These are phyloP conservation scores for Sepiola atlantica DNA, from an alignment of 2,888 invertebrate species.

Conservation along the genomic window DNA sequence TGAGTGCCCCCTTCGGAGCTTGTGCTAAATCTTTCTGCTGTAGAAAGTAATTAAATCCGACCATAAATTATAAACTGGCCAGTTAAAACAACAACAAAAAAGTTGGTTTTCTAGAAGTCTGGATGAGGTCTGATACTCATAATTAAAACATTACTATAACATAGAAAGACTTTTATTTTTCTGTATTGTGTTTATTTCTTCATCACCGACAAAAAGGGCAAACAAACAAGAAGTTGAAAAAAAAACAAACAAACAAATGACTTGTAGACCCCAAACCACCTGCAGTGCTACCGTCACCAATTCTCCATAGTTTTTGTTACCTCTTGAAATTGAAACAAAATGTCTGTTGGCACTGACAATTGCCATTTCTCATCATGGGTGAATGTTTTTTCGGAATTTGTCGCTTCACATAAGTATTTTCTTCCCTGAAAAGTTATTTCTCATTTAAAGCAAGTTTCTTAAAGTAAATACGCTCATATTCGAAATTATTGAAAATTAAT, in stretches of 20 bases:
- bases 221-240: neutral
- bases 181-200: too few relatives aligned
- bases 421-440: slow-evolving; percentile 4
- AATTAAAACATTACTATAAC: too few relatives aligned
- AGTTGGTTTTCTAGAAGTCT: too few relatives aligned
- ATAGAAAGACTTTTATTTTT: too few relatives aligned
- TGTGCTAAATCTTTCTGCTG: too few relatives aligned
- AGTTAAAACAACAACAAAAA: too few relatives aligned
- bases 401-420: neutral
- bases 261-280: neutral
- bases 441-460: neutral
- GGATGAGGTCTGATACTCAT: too few relatives aligned
- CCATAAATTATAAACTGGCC: too few relatives aligned
- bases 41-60: too few relatives aligned
- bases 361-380: neutral
- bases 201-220: neutral
- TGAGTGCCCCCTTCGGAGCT: too few relatives aligned
- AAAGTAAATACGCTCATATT: neutral
- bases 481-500: neutral
- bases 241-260: neutral
- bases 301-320: neutral
- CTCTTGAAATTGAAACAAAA: slow-evolving; percentile 12
- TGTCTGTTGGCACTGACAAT: neutral
- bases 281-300: neutral
- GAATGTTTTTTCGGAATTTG: neutral